Conservation (phyloP, 2,113 vertebrate genomes). For the Monopterus albus region DNA sequence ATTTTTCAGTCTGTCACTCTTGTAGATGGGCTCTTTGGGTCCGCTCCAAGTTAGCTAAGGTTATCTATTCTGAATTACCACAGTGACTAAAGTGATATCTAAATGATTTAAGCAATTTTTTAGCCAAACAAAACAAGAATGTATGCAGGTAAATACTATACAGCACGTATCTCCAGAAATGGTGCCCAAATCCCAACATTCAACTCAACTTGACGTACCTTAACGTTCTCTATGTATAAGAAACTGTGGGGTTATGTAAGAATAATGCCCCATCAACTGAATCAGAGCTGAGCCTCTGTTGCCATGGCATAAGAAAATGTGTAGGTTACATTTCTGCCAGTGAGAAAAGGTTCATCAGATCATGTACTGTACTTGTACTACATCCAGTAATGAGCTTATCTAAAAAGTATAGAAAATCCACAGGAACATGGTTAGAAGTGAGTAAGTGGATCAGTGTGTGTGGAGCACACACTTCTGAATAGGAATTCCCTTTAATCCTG, state of each 20-base stretch:
- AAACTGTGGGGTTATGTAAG: not conserved
- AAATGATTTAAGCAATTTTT: too few species aligned
- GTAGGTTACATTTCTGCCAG: constrained; percentile 12
- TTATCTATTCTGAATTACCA: too few species aligned
- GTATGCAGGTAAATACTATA: too few species aligned
- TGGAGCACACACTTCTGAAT: constrained; percentile 9
- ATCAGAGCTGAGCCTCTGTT: not conserved
- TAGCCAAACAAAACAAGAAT: too few species aligned
- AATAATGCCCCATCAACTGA: not conserved
- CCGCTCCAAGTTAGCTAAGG: too few species aligned
- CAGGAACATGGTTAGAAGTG: not conserved
- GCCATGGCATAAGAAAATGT: not conserved
- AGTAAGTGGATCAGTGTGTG: not conserved
- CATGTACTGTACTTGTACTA: not conserved
- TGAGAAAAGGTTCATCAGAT: constrained; percentile 17
- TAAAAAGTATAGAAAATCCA: not conserved
- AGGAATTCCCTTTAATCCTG: constrained; percentile 44
- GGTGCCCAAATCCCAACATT: too few species aligned
- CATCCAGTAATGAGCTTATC: not conserved
- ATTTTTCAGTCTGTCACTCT: too few species aligned
- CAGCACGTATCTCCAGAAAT: too few species aligned
- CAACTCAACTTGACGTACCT: too few species aligned
- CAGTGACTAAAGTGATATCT: too few species aligned
- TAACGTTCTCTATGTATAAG: too few species aligned
- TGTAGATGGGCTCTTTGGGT: too few species aligned